Evolutionary conservation across 2,113 vertebrate species (phyloP), one percentile per base, ranked within the genome.

Genomic region (Oreocharis arfaki): DNA sequence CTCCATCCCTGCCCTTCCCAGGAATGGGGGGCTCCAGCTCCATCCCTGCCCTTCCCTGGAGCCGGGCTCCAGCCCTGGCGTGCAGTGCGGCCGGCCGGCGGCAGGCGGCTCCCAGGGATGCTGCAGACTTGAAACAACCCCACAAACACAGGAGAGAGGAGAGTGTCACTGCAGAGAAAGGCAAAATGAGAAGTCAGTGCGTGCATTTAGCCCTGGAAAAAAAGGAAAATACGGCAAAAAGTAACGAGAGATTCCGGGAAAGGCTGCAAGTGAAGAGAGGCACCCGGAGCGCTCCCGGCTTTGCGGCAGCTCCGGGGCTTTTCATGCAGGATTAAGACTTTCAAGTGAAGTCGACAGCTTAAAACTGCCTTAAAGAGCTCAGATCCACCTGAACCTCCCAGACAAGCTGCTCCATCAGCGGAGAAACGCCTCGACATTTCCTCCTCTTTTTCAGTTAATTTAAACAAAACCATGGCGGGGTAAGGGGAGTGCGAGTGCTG

Each of bases 41-140:
- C 21, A 57, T 57, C 21, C 57, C 57, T 4, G 24, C 5, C 18
- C 13, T 49, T 15, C 26, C 46, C 9, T 10, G 33, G 15, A 13
- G 3, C 4, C 16, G 5, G 70, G 47, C 52, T 47, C 52, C 52
- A 4, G 21, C 53, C 65, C 57, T 39, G 42, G 17, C 28, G 8
- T 86, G 95, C 95, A 90, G 57, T 59, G 87, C 47, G 9, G 33
- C 1, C 11, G 20, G 69, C 1, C 30, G 63, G 89, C 78, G 18
- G n/a, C 92, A 97, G 97, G 95, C 37, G 95, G 87, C 95, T 95
- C 89, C 76, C 92, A 22, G 26, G 1, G 65, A 56, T 41, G 70
- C 49, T 64, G 46, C 28, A 7, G 30, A 21, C 5, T 65, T 11
- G 10, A 9, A 67, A 12, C 55, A 16, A 4, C 2, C 6, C 84